Percentiles rank a stretch among this genome's conserved stretches.
phyloP scores from a whole-genome alignment of 2,113 vertebrate genomes.

The Odocoileus hemionus region DNA sequence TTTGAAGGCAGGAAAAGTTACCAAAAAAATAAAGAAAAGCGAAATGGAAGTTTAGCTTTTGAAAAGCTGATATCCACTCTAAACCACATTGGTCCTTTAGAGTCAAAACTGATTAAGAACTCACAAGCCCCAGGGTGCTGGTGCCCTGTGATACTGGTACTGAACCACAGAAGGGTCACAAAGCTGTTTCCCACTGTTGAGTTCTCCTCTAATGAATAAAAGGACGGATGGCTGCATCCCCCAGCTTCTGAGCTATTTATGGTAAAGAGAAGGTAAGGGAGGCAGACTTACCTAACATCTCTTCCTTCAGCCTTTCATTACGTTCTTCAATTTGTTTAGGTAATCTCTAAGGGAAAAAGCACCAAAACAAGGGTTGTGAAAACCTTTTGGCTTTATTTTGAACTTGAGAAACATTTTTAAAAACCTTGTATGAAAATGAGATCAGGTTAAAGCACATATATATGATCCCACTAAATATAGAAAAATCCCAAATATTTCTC shows the following conservation, averaged over 20 bases:
- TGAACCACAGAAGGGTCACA: not conserved
- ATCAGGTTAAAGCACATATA: not conserved
- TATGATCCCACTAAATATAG: not conserved
- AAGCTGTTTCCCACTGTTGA: not conserved
- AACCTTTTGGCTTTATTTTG: not conserved
- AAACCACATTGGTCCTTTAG: not conserved
- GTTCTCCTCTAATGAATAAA: not conserved
- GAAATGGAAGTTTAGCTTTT: conserved; percentile 1
- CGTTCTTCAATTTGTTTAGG: conserved; percentile 94
- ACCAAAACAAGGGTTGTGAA: conserved; percentile 12
- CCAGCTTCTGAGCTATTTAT: not conserved
- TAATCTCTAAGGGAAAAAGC: conserved; percentile 85
- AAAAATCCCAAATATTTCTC: not conserved
- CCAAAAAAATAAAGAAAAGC: not conserved
- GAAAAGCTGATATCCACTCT: not conserved
- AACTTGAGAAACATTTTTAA: not conserved
- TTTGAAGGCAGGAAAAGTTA: not conserved
- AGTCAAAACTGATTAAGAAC: not conserved
- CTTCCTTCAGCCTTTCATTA: conserved; percentile 95
- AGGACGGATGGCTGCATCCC: not conserved
- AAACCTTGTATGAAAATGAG: not conserved
- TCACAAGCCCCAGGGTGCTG: not conserved
- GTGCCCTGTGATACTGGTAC: not conserved
- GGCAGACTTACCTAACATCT: conserved; percentile 91
- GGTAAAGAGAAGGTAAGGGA: not conserved